Conservation (phyloP, 2,888 invertebrate species). For the Pristionchus japonicus region DNA sequence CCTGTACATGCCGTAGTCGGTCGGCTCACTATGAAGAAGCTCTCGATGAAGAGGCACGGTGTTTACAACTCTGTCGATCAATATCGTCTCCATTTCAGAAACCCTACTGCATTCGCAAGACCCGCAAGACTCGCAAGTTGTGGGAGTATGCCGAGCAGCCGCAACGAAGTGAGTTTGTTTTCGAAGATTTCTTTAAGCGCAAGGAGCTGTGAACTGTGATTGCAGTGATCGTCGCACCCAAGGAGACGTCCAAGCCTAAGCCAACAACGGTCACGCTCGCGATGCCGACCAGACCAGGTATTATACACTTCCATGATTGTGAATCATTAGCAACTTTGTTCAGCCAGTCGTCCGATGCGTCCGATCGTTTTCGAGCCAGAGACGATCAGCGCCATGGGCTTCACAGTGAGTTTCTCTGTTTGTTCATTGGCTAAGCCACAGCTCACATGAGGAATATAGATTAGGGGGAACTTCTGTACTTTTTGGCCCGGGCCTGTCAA, state of each 20-base stretch:
- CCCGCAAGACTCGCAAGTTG: slow-evolving; percentile 56
- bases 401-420: slow-evolving; percentile 50
- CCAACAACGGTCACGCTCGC: not conserved
- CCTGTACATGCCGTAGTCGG: slow-evolving; percentile 60
- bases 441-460: too few species aligned
- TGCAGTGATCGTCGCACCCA: not conserved
- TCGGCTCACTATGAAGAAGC: not conserved
- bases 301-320: not conserved
- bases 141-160: slow-evolving; percentile 41
- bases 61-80: not conserved
- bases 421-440: too few species aligned
- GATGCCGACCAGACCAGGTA: not conserved
- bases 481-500: too few species aligned
- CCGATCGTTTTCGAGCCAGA: slow-evolving; percentile 62
- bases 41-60: not conserved
- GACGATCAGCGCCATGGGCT: slow-evolving; percentile 64
- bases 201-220: not conserved
- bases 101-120: slow-evolving; percentile 60
- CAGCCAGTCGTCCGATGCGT: not conserved
- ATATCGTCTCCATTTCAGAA: slow-evolving; percentile 51
- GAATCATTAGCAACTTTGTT: too few species aligned
- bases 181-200: not conserved
- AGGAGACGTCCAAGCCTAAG: not conserved
- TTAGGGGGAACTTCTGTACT: too few species aligned
- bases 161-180: not conserved